These are phyloP conservation scores for Schizaphis graminum DNA, from an alignment of 2,888 invertebrate genomes.

Conservation along the genomic window DNA sequence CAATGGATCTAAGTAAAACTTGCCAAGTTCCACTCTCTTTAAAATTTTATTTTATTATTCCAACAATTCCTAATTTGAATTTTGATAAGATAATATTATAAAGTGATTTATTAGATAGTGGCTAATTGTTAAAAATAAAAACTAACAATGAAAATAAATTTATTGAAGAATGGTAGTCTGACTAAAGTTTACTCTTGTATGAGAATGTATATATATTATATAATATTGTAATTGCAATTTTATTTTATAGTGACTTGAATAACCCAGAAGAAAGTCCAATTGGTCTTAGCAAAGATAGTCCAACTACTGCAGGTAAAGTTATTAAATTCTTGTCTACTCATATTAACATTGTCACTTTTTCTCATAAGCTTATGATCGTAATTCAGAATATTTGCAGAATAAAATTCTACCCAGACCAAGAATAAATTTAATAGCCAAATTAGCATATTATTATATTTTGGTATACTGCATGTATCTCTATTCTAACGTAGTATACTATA, in stretches of 20 bases:
- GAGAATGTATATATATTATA: neutral
- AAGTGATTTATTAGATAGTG: neutral
- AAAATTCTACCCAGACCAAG: no score
- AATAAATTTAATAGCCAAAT: no score
- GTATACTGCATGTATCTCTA: no score
- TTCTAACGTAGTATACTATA: no score
- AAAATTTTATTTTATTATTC: neutral
- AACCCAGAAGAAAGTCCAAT: constrained; percentile 22
- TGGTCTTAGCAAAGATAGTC: constrained; percentile 44
- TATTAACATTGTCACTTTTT: neutral
- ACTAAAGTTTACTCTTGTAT: neutral
- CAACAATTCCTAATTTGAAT: neutral
- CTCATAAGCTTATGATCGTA: neutral
- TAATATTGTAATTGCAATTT: neutral
- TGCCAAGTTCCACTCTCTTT: neutral
- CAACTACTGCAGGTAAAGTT: constrained; percentile 55
- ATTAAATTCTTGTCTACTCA: neutral
- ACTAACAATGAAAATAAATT: neutral
- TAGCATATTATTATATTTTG: no score
- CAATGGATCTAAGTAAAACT: neutral
- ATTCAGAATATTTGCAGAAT: no score
- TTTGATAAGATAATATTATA: neutral
- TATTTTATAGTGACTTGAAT: constrained; percentile 47
- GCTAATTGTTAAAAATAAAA: neutral
- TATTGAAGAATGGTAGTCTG: neutral